These are phyloP conservation scores for Ceryle rudis DNA, from an alignment of 2,797 vertebrate species.

Conservation along the genomic window DNA sequence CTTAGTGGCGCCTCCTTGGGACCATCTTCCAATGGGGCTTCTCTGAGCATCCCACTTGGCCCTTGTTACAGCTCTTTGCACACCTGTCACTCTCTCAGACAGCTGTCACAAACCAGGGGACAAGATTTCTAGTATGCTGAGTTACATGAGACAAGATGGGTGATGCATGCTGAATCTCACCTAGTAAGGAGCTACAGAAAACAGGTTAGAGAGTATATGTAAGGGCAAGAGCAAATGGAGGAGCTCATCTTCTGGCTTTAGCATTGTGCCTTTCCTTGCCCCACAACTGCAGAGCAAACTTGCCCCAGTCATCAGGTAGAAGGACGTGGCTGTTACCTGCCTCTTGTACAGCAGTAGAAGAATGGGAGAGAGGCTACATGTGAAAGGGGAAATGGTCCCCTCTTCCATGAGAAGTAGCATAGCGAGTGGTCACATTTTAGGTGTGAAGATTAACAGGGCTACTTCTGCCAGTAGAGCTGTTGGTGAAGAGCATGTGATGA, in stretches of 20 bases:
- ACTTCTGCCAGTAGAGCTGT: neutral
- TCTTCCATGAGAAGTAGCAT: neutral
- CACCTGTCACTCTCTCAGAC: neutral
- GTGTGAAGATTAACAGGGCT: neutral
- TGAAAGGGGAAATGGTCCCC: neutral
- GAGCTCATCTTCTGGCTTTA: neutral
- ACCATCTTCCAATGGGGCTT: neutral
- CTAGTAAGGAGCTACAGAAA: neutral
- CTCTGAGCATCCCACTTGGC: neutral
- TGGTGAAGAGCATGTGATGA: neutral
- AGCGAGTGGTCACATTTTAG: neutral
- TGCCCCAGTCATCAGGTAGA: neutral
- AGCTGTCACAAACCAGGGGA: neutral
- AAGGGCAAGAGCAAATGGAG: neutral
- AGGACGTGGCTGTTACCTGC: neutral
- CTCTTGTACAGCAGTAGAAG: neutral
- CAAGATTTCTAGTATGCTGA: rapidly evolving
- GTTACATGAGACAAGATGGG: neutral
- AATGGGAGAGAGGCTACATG: neutral
- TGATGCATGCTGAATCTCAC: rapidly evolving
- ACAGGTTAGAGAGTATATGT: neutral
- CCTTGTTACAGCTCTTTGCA: neutral
- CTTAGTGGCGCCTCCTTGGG: neutral
- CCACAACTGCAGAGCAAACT: neutral
- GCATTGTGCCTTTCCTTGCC: neutral